Percentiles rank a stretch among this genome's conserved stretches.
These are phyloP conservation scores for Scaptodrosophila lebanonensis DNA, from an alignment of 1,140 invertebrate species.

Conservation along the genomic window DNA sequence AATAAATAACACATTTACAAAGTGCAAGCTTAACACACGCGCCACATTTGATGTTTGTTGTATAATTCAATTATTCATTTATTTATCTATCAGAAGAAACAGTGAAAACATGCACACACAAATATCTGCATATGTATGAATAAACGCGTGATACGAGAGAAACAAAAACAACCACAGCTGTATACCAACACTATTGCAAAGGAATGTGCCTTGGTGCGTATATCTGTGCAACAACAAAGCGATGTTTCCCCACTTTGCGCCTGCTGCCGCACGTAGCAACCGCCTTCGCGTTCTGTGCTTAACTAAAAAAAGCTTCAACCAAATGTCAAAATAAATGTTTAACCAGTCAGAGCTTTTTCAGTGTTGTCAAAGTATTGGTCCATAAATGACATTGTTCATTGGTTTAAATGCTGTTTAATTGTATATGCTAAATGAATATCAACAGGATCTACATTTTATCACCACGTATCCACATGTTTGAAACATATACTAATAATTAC, in stretches of 20 bases:
- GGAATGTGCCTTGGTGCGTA: slow-evolving; percentile 67
- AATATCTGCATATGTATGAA: background rate
- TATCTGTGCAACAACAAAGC: slow-evolving; percentile 56
- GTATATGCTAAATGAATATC: too few species aligned
- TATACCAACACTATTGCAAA: slow-evolving; percentile 63
- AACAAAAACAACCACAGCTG: slow-evolving; percentile 56
- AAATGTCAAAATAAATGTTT: too few species aligned
- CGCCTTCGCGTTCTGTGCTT: slow-evolving; percentile 67
- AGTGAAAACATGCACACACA: slow-evolving; percentile 25
- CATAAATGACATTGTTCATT: slow-evolving; percentile 16
- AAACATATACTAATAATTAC: too few species aligned
- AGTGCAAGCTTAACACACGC: too few species aligned
- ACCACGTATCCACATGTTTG: too few species aligned
- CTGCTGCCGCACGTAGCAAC: slow-evolving; percentile 44
- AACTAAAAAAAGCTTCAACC: slow-evolving; percentile 44
- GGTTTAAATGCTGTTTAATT: too few species aligned
- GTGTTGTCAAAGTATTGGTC: slow-evolving; percentile 32
- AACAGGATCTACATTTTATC: too few species aligned
- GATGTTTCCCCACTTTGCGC: slow-evolving; percentile 34
- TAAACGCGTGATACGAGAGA: too few species aligned
- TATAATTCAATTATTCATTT: slow-evolving; percentile 73
- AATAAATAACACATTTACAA: slow-evolving; percentile 25
- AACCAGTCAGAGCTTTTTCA: too few species aligned
- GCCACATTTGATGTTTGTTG: slow-evolving; percentile 23
- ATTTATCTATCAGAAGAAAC: slow-evolving; percentile 61